phyloP scores from a whole-genome alignment of 2,888 invertebrate species.

The Polyommatus iphigenia region DNA sequence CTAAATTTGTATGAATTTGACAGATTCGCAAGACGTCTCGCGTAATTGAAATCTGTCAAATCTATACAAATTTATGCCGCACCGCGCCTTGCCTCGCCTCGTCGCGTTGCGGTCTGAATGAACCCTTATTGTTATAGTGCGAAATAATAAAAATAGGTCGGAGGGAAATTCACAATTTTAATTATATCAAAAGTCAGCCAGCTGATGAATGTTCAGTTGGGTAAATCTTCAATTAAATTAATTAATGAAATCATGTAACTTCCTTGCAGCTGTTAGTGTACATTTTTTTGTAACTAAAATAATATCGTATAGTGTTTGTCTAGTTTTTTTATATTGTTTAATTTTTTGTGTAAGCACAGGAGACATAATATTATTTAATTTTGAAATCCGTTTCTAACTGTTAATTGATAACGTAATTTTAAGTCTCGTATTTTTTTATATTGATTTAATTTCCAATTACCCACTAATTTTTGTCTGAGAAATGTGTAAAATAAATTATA shows the following conservation, averaged over 20 bases:
- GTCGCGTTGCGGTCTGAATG: too few relatives aligned
- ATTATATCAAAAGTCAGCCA: constrained; percentile 2
- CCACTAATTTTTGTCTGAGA: not conserved
- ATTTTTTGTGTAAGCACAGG: too few relatives aligned
- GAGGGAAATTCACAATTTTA: not conserved
- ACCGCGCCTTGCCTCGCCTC: too few relatives aligned
- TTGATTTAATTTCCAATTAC: not conserved
- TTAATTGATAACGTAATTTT: too few relatives aligned
- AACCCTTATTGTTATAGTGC: constrained; percentile 14
- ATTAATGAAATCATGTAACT: constrained; percentile 62
- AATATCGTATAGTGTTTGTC: not conserved
- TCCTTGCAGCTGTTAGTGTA: not conserved
- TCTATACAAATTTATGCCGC: too few relatives aligned
- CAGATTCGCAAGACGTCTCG: too few relatives aligned
- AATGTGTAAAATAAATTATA: not conserved
- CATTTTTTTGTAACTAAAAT: not conserved
- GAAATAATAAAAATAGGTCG: constrained; percentile 31
- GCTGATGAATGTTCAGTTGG: not conserved
- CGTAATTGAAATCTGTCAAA: too few relatives aligned
- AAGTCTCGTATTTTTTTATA: not conserved
- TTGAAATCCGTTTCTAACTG: too few relatives aligned
- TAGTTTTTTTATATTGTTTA: not conserved
- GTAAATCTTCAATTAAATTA: constrained; percentile 36
- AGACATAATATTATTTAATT: too few relatives aligned
- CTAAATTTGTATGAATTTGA: too few relatives aligned